Evolutionary conservation across 2,888 invertebrate species (phyloP).

Genomic region (Phlogophora meticulosa): DNA sequence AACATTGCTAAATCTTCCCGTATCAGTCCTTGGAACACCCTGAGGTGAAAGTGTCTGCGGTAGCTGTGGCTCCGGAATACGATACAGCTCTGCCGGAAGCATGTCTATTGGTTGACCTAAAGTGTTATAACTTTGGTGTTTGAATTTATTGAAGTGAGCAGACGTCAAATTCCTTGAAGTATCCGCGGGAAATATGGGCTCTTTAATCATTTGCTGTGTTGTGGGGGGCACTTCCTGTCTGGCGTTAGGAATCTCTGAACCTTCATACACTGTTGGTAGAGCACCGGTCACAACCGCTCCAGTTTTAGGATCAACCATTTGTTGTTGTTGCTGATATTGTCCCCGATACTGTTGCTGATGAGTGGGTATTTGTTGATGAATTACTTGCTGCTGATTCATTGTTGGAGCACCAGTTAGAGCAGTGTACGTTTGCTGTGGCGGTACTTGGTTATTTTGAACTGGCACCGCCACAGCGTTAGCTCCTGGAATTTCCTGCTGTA

Average conservation of each 20-base stretch:
- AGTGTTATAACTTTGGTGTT: conserved; percentile 76
- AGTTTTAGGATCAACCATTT: conserved; percentile 66
- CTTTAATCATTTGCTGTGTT: conserved; percentile 69
- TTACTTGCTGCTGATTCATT: conserved; percentile 60
- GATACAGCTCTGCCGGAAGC: conserved; percentile 76
- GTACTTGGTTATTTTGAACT: conserved; percentile 61
- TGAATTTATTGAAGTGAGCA: conserved; percentile 48
- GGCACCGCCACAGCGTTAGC: conserved; percentile 10
- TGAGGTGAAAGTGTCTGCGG: conserved; percentile 85
- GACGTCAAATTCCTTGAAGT: conserved; percentile 68
- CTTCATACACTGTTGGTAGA: conserved; percentile 65
- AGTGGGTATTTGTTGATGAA: conserved; percentile 58
- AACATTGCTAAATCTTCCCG: conserved; percentile 74
- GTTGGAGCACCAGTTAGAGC: conserved; percentile 59
- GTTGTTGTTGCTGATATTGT: conserved; percentile 63
- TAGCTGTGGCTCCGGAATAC: conserved; percentile 67
- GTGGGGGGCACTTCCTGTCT: conserved; percentile 27
- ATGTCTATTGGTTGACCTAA: conserved; percentile 84
- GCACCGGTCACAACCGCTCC: conserved; percentile 54
- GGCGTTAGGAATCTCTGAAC: conserved; percentile 48
- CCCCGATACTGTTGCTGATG: conserved; percentile 63
- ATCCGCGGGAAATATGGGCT: conserved; percentile 81
- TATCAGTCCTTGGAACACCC: conserved; percentile 56
- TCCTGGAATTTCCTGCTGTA: conserved; percentile 27
- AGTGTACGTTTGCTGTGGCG: conserved; percentile 68